A percentile compares a stretch with the other conserved stretches of the same genome.
Conservation (phyloP, 2,797 vertebrate genomes). For the Arvicola amphibius region DNA sequence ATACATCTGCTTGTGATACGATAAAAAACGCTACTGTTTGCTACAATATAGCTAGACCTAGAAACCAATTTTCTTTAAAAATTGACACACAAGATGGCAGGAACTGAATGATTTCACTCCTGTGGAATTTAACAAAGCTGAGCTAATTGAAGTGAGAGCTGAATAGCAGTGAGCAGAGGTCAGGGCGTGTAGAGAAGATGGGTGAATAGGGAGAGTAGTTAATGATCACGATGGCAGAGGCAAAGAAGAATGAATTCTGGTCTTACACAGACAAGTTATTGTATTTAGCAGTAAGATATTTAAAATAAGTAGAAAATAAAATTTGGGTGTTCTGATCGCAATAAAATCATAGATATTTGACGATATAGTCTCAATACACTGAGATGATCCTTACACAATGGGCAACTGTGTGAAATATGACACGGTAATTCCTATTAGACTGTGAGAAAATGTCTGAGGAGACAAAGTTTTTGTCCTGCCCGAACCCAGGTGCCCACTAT, state of each 20-base stretch:
- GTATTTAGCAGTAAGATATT: neutral
- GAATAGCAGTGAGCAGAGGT: neutral
- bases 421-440: neutral
- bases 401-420: neutral
- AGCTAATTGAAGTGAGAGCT: neutral
- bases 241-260: neutral
- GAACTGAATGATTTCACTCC: neutral
- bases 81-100: neutral
- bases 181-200: neutral
- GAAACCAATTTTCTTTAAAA: neutral
- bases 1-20: neutral
- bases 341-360: neutral
- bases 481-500: neutral
- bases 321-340: too few species aligned
- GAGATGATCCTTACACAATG: neutral
- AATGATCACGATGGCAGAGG: neutral
- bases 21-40: neutral
- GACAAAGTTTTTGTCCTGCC: neutral
- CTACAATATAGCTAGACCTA: neutral
- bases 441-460: neutral
- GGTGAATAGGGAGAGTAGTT: neutral
- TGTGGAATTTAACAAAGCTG: neutral
- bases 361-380: neutral
- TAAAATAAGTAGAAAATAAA: neutral
- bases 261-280: neutral